Evolutionary conservation across 35 echinoderm and acorn worm species (phyloP), one percentile per base, ranked within the genome.

Genomic region (Stichopus chloronotus): DNA sequence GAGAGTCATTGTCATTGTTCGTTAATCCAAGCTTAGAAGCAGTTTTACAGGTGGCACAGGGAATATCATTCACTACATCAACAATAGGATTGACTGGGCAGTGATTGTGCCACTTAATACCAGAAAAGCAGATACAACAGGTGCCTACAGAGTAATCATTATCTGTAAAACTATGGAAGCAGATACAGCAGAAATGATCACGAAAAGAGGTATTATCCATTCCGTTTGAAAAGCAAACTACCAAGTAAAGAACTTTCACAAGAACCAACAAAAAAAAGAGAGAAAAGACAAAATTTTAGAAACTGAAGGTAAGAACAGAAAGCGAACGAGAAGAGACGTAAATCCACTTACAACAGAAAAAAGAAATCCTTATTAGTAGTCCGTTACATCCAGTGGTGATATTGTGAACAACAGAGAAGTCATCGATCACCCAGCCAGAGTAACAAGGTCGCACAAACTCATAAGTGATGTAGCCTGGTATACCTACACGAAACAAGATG

Each of bases 11-110:
- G 76, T 5, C 76, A 21, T 78, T 78, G 76, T 78, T 21, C 76
- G 76, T 78, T 9, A 78, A 21, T 8, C 76, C 76, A 78, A 21
- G n/a, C 76, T 22, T 78, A 12, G 76, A 23, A 78, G 20, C 4
- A 78, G 6, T 21, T 78, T 78, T 78, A 78, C n/a, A 78, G 52
- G 17, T 23, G 19, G 76, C 76, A 78, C 76, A 78, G 76, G 19
- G 16, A 78, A 78, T 23, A 78, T 78, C 76, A 78, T 21, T 78
- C 76, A 78, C 0, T 78, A 78, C 72, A 77, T 43, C 8, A 77
- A 19, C 17, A 6, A 78, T 78, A 78, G 76, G 76, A 78, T 78
- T 78, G 12, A 78, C 76, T 78, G 76, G 76, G n/a, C 76, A 78
- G 76, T 78, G 76, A 21, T 78, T 78, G 76, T 78, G 76, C n/a